Evolutionary conservation across 2,797 vertebrate species (phyloP).

Genomic region (Syngnathus acus): DNA sequence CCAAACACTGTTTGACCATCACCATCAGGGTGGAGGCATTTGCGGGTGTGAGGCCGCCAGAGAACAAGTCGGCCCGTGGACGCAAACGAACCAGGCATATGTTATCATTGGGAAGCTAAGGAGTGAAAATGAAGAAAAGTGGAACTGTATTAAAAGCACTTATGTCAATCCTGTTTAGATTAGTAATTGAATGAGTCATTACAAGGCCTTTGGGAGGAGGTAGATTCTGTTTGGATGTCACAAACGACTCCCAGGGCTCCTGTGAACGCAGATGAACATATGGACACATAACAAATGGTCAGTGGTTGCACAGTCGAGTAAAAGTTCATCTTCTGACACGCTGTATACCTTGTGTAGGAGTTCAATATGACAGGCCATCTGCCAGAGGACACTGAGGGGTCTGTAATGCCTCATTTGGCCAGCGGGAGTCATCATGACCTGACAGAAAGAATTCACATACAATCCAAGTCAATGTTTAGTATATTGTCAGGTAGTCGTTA

Average conservation of each 20-base stretch:
- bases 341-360: slow-evolving; percentile 79
- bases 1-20: slow-evolving; percentile 88
- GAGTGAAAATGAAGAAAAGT: background rate
- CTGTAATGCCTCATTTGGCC: slow-evolving; percentile 70
- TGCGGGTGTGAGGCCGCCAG: slow-evolving; percentile 66
- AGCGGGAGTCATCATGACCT: slow-evolving; percentile 75
- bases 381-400: slow-evolving; percentile 75
- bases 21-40: slow-evolving; percentile 76
- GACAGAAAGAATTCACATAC: slow-evolving; percentile 18
- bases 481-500: background rate
- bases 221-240: slow-evolving; percentile 43
- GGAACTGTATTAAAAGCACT: slow-evolving; percentile 1
- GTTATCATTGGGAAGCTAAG: slow-evolving; percentile 67
- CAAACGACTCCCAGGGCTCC: slow-evolving; percentile 83
- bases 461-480: background rate
- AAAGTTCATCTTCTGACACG: background rate
- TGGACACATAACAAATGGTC: background rate
- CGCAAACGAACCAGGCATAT: slow-evolving; percentile 83
- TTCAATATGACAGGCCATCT: slow-evolving; percentile 82
- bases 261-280: slow-evolving; percentile 29
- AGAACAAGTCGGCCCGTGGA: slow-evolving; percentile 79
- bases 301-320: background rate
- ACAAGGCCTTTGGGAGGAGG: slow-evolving; percentile 53
- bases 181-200: slow-evolving; percentile 34
- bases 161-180: background rate